A percentile compares a stretch with the other conserved stretches of the same genome.
Evolutionary conservation across 2,888 invertebrate genomes (phyloP).

Genomic region (Muscina levida): DNA sequence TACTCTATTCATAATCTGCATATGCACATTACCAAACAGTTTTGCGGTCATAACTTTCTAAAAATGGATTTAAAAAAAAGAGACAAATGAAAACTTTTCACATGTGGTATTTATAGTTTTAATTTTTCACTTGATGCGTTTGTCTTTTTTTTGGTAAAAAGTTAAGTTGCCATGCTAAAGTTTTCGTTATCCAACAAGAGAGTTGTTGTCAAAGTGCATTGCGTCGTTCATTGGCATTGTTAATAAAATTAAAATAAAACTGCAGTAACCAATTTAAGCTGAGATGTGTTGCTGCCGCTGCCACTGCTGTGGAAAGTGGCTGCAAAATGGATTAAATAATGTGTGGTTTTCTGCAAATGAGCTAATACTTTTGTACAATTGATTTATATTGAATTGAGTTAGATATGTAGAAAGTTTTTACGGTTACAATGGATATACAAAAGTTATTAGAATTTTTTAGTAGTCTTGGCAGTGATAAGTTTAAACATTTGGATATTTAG

Average conservation of each 20-base stretch:
- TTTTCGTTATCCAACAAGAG: not conserved
- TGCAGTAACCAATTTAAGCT: not conserved
- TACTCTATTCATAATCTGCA: not conserved
- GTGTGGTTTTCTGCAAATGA: no score
- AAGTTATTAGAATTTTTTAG: no score
- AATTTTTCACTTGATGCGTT: not conserved
- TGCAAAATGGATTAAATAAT: no score
- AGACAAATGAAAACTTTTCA: conserved; percentile 1
- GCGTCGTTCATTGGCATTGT: not conserved
- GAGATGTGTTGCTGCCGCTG: no score
- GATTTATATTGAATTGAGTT: no score
- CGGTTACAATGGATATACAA: no score
- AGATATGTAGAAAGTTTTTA: no score
- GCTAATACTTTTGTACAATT: no score
- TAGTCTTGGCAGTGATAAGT: no score
- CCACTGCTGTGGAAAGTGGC: no score
- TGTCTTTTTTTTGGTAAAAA: not conserved
- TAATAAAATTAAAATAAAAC: not conserved
- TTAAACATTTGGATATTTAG: no score
- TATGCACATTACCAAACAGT: not conserved
- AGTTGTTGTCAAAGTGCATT: conserved; percentile 4
- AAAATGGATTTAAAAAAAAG: not conserved
- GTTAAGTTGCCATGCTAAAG: not conserved
- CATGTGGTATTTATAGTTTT: conserved; percentile 16
- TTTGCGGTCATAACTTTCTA: conserved; percentile 18